Evolutionary conservation across 2,888 invertebrate genomes (phyloP), one percentile per base, ranked within the genome.

Genomic region (Cephus pygmeus): DNA sequence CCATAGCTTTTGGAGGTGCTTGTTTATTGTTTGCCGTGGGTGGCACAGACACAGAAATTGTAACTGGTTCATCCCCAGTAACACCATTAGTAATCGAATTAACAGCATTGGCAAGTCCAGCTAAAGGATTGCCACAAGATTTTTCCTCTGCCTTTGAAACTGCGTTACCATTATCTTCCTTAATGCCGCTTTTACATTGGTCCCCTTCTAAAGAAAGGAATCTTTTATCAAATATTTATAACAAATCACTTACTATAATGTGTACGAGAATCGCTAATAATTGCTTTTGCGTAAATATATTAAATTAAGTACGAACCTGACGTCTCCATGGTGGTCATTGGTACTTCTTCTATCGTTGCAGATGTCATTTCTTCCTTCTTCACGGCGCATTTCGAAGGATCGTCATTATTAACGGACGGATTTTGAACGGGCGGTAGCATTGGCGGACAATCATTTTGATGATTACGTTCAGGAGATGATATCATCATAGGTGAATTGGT

Each of bases 1-100:
- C 98, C 95, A 98, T 96, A 1, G 98, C 98, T 91, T 97, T 97
- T 31, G 97, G 97, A 69, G 96, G 93, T n/a, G 92, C 88, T 76
- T 89, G 89, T 80, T 89, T 88, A 80, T 88, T 90, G 78, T 82
- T 89, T 34, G 83, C 86, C 11, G 88, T 84, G 4, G 85, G 84
- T 23, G 89, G 84, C 30, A 90, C 87, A n/a, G 85, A 71, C 68
- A 83, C 80, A 0, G 89, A 81, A 12, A 85, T 82, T 6, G 85
- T 40, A 11, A 85, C 83, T 31, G 84, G 78, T 34, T 91, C 90
- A 33, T 86, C 86, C 4, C 81, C 82, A 31, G 77, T 80, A 23
- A 89, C 85, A 34, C 91, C 91, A 69, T 91, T 91, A 11, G 89
- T 86, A 76, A 91, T 90, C 23, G 91, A 91, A 81, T 91, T 89